phyloP scores from a whole-genome alignment of 1,140 invertebrate species.

The Heliconius hewitsoni region DNA sequence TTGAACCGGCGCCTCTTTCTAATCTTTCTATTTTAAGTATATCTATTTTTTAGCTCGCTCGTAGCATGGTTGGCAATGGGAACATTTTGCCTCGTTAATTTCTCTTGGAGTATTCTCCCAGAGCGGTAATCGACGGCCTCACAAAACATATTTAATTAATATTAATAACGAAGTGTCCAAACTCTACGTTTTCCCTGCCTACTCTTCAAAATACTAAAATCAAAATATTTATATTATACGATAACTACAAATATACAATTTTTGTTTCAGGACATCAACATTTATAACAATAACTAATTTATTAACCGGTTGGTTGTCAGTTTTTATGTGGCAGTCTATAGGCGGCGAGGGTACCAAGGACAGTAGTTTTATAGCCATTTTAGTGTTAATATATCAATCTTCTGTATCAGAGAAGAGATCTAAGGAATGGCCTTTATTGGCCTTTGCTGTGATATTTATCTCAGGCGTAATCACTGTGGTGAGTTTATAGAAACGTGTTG shows the following conservation, averaged over 20 bases:
- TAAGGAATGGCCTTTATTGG: conserved; percentile 66
- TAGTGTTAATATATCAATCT: conserved; percentile 75
- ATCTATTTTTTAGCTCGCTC: no score
- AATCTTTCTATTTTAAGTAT: no score
- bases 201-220: no score
- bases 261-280: conserved; percentile 63
- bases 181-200: no score
- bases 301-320: conserved; percentile 68
- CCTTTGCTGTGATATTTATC: conserved; percentile 57
- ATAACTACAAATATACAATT: background rate
- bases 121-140: no score
- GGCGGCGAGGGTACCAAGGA: conserved; percentile 54
- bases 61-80: no score
- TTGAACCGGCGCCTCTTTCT: no score
- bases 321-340: conserved; percentile 69
- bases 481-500: conserved; percentile 30
- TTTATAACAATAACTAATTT: conserved; percentile 63
- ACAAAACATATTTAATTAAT: no score
- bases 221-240: no score
- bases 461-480: conserved; percentile 71
- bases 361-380: conserved; percentile 62
- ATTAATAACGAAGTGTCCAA: no score
- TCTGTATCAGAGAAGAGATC: conserved; percentile 57
- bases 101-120: no score
- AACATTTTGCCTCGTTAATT: no score